phyloP scores from a whole-genome alignment of 2,888 invertebrate species.

The Nomada lathburiana region DNA sequence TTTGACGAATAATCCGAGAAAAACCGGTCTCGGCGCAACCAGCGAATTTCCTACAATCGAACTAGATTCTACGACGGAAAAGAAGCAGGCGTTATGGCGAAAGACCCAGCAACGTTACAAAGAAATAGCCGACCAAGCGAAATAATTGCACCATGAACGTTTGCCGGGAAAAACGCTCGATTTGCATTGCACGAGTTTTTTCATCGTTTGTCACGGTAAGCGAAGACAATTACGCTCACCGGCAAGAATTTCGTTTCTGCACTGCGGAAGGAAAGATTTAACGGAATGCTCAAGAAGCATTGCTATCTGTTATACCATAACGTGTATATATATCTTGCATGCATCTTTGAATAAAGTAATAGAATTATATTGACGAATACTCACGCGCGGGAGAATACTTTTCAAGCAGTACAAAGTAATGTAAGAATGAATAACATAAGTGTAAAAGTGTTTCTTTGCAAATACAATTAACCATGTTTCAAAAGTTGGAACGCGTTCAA shows the following conservation, averaged over 20 bases:
- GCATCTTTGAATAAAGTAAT: neutral
- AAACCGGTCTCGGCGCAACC: slow-evolving; percentile 87
- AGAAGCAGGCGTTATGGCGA: slow-evolving; percentile 83
- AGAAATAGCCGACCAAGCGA: slow-evolving; percentile 75
- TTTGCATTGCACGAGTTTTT: slow-evolving; percentile 18
- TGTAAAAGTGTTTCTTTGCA: neutral
- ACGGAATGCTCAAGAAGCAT: neutral
- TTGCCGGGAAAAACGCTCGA: neutral
- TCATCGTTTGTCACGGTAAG: slow-evolving; percentile 8
- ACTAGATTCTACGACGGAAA: slow-evolving; percentile 75
- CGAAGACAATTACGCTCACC: slow-evolving; percentile 28
- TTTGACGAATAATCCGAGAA: slow-evolving; percentile 87
- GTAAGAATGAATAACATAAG: neutral
- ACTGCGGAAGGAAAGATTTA: neutral
- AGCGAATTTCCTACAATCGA: slow-evolving; percentile 77
- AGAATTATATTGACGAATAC: neutral
- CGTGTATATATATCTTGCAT: neutral
- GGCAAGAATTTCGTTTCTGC: neutral
- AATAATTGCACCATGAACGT: slow-evolving; percentile 32
- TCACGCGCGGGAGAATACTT: neutral
- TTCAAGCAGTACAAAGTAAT: slow-evolving; percentile 29
- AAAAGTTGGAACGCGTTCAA: too few relatives aligned
- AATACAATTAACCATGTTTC: too few relatives aligned
- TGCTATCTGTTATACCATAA: neutral
- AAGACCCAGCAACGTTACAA: slow-evolving; percentile 84